These are phyloP conservation scores for Bufotes viridis DNA, from an alignment of 2,797 vertebrate genomes.

Conservation along the genomic window DNA sequence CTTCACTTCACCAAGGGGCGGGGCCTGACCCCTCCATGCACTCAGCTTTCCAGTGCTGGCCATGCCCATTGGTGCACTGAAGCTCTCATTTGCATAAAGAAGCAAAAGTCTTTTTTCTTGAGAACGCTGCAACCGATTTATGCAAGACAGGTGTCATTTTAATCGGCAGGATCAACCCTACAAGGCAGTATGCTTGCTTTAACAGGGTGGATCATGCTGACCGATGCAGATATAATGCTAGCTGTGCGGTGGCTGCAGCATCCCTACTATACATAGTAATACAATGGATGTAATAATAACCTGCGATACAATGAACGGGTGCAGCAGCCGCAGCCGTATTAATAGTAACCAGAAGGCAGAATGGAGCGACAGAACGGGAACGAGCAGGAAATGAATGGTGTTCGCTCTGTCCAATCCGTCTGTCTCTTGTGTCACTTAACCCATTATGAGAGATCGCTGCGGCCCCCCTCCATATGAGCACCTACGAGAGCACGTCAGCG, in stretches of 20 bases:
- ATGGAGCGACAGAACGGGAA: slow-evolving; percentile 21
- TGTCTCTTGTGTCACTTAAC: slow-evolving; percentile 20
- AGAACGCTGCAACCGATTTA: too few relatives aligned
- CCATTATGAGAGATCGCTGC: neutral
- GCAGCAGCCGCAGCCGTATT: slow-evolving; percentile 8
- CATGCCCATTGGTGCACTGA: too few relatives aligned
- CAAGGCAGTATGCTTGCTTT: too few relatives aligned
- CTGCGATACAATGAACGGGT: neutral
- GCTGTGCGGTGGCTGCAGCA: neutral
- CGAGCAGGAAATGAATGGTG: neutral
- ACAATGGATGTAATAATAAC: slow-evolving; percentile 9
- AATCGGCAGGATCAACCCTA: too few relatives aligned
- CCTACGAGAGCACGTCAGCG: neutral
- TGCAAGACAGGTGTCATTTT: too few relatives aligned
- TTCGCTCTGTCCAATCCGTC: neutral
- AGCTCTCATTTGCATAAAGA: too few relatives aligned
- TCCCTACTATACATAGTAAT: neutral
- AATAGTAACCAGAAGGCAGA: slow-evolving; percentile 31
- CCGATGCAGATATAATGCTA: too few relatives aligned
- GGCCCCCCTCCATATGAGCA: neutral
- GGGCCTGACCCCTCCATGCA: too few relatives aligned
- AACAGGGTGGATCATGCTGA: too few relatives aligned
- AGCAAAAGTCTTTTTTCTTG: too few relatives aligned
- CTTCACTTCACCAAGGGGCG: too few relatives aligned
- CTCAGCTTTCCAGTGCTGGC: too few relatives aligned